Conservation (phyloP, 2,113 vertebrate genomes). For the Rostratula benghalensis region DNA sequence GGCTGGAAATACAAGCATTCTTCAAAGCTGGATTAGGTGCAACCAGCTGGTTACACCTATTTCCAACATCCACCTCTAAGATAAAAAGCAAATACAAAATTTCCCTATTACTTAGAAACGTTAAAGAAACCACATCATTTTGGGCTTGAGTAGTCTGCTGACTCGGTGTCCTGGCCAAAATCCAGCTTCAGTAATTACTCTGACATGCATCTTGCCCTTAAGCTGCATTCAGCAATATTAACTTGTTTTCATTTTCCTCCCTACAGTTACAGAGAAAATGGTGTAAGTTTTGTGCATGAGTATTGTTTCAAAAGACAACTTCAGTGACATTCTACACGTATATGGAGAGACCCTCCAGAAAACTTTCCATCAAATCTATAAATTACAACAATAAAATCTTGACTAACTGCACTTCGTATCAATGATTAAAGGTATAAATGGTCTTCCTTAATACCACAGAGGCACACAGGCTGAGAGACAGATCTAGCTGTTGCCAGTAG, state of each 20-base stretch:
- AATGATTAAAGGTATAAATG: background rate
- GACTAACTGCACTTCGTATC: background rate
- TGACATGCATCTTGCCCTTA: background rate
- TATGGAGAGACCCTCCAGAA: background rate
- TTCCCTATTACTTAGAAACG: background rate
- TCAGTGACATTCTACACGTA: background rate
- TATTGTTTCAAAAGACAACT: background rate
- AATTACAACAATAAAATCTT: background rate
- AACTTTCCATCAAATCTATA: background rate
- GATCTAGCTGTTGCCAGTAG: background rate
- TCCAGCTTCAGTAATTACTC: background rate
- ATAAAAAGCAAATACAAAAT: background rate
- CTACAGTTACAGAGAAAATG: background rate
- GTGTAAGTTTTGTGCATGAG: background rate
- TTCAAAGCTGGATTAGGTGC: background rate
- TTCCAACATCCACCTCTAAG: background rate
- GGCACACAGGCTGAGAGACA: background rate
- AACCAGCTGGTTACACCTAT: background rate
- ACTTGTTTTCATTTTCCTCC: background rate
- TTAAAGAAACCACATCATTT: background rate
- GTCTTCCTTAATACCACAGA: background rate
- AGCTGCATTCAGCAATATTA: background rate
- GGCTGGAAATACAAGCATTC: background rate
- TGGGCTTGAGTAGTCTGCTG: background rate
- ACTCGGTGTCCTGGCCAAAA: background rate